phyloP scores from a whole-genome alignment of 2,888 invertebrate species.

The Cheilosia pagana region DNA sequence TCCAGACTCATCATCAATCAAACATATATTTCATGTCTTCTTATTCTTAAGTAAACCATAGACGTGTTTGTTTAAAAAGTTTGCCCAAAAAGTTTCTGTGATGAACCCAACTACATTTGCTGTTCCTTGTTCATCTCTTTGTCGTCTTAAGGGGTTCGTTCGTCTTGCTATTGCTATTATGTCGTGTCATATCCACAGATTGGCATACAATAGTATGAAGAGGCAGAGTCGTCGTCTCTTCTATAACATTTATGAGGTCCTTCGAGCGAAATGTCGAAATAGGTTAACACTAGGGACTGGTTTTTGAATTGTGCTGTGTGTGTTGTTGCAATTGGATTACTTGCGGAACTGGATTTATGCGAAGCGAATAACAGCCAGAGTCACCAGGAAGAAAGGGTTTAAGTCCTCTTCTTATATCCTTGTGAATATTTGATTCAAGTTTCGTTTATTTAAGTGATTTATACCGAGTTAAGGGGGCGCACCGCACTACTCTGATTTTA shows the following conservation, averaged over 20 bases:
- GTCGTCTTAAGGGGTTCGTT: conserved; percentile 42
- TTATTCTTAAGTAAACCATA: conserved; percentile 68
- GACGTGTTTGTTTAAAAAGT: conserved; percentile 69
- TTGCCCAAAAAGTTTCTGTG: conserved; percentile 61
- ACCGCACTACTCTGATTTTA: conserved; percentile 39
- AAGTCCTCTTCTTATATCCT: conserved; percentile 31
- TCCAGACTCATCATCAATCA: conserved; percentile 69
- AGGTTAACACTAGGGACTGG: conserved; percentile 14
- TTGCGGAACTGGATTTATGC: conserved; percentile 27
- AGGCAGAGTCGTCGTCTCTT: not conserved
- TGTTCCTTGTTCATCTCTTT: conserved; percentile 29
- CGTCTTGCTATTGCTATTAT: conserved; percentile 56
- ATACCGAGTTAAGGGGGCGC: conserved; percentile 26
- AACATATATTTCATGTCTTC: conserved; percentile 68
- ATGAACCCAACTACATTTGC: conserved; percentile 60
- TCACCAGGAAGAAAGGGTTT: conserved; percentile 43
- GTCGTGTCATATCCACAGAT: conserved; percentile 60
- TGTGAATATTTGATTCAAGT: conserved; percentile 66
- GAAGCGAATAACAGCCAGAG: conserved; percentile 14
- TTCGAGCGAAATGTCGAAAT: conserved; percentile 47
- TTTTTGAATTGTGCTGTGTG: not conserved
- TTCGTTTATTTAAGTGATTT: conserved; percentile 62
- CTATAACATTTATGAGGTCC: conserved; percentile 20
- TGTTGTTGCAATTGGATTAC: conserved; percentile 43
- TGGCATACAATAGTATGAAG: conserved; percentile 1